These are phyloP conservation scores for Chloropsis hardwickii DNA, from an alignment of 2,113 vertebrate species.

Conservation along the genomic window DNA sequence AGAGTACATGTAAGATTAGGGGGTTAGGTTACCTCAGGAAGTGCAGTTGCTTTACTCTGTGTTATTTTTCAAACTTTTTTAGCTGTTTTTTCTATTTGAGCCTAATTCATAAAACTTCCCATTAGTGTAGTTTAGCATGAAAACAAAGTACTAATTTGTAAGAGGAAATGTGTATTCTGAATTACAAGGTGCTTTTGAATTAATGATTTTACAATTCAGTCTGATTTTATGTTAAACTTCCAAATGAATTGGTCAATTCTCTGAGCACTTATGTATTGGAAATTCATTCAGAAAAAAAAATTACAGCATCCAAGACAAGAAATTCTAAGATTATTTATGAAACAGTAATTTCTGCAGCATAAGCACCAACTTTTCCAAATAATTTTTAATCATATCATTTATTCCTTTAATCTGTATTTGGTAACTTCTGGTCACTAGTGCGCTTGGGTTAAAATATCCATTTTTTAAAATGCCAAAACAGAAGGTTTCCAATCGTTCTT, in stretches of 20 bases:
- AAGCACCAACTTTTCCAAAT: not conserved
- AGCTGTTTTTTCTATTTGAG: not conserved
- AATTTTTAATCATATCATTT: not conserved
- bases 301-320: not conserved
- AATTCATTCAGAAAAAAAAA: conserved; percentile 21
- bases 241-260: not conserved
- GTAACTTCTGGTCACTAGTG: not conserved
- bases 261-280: not conserved
- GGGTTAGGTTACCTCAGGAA: not conserved
- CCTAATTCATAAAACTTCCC: not conserved
- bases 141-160: not conserved
- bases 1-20: not conserved
- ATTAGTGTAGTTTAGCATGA: not conserved
- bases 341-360: not conserved
- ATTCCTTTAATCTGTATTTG: not conserved
- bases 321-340: conserved; percentile 3
- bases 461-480: not conserved
- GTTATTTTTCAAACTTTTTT: not conserved
- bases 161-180: not conserved
- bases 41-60: not conserved
- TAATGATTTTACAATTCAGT: not conserved
- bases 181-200: not conserved
- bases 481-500: not conserved
- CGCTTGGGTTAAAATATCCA: not conserved
- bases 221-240: not conserved